Percentiles rank a stretch among this genome's conserved stretches.
Evolutionary conservation across 2,888 invertebrate species (phyloP).

Genomic region (Lithophane socia): DNA sequence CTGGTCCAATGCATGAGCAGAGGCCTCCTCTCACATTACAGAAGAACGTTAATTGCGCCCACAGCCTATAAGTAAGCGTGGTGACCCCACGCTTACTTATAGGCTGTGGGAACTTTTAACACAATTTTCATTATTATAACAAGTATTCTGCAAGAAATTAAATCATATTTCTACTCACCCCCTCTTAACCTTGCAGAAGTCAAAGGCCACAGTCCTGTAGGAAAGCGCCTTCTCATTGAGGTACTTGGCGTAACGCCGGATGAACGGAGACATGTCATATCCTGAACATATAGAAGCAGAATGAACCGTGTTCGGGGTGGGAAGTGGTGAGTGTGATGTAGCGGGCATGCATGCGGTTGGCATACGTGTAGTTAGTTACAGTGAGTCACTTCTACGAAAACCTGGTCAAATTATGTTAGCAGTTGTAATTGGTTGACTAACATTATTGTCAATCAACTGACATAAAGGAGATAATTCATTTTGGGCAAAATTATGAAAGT

Average conservation of each 20-base stretch:
- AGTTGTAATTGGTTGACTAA: not conserved
- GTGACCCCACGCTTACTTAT: not conserved
- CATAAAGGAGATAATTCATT: not conserved
- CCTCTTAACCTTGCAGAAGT: slow-evolving; percentile 99
- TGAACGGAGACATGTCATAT: slow-evolving; percentile 99
- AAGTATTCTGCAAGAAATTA: not conserved
- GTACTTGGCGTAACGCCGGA: slow-evolving; percentile 99
- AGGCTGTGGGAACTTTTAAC: not conserved
- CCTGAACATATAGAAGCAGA: slow-evolving; percentile 89
- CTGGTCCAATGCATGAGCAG: not conserved
- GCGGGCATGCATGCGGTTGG: slow-evolving; percentile 56
- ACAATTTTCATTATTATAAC: not conserved
- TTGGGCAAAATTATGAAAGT: no score
- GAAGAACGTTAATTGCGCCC: no score
- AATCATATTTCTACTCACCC: slow-evolving; percentile 92
- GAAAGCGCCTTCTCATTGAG: slow-evolving; percentile 99
- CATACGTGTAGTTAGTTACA: slow-evolving; percentile 7
- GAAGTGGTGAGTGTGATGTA: slow-evolving; percentile 17
- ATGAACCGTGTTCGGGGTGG: slow-evolving; percentile 39
- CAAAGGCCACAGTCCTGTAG: slow-evolving; percentile 99
- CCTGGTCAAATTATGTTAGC: not conserved
- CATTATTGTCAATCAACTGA: not conserved
- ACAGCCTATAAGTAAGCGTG: no score
- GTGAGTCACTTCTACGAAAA: not conserved
- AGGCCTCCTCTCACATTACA: not conserved